Conservation (phyloP, 2,797 vertebrate species). For the Xerus rutilus region DNA sequence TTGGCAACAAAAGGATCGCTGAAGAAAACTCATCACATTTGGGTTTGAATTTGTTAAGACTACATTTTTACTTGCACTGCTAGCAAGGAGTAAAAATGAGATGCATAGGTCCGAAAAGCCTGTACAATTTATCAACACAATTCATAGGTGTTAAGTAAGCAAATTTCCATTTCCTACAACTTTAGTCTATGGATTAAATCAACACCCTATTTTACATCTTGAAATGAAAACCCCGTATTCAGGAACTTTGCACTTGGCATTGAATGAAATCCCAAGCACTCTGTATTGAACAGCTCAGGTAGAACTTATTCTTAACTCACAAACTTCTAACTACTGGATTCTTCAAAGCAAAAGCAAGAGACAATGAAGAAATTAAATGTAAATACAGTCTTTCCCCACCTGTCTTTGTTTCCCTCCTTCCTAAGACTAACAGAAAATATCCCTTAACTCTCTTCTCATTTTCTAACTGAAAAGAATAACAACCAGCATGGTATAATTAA, state of each 20-base stretch:
- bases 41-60: background rate
- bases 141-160: background rate
- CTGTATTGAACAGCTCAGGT: background rate
- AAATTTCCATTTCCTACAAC: background rate
- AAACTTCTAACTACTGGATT: background rate
- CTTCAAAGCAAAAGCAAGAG: background rate
- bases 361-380: background rate
- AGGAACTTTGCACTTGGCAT: background rate
- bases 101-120: background rate
- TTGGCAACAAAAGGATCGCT: background rate
- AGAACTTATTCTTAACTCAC: background rate
- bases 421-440: background rate
- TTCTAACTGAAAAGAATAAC: background rate
- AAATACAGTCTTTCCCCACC: background rate
- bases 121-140: background rate
- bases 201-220: background rate
- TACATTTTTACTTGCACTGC: background rate
- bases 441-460: background rate
- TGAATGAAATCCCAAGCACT: constrained; percentile 7
- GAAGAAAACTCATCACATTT: background rate
- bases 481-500: background rate
- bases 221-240: background rate
- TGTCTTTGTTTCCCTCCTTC: background rate
- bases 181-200: background rate
- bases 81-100: background rate